Percentiles rank a stretch among this genome's conserved stretches.
Evolutionary conservation across 2,797 vertebrate genomes (phyloP).

Genomic region (Arrhamphus sclerolepis): DNA sequence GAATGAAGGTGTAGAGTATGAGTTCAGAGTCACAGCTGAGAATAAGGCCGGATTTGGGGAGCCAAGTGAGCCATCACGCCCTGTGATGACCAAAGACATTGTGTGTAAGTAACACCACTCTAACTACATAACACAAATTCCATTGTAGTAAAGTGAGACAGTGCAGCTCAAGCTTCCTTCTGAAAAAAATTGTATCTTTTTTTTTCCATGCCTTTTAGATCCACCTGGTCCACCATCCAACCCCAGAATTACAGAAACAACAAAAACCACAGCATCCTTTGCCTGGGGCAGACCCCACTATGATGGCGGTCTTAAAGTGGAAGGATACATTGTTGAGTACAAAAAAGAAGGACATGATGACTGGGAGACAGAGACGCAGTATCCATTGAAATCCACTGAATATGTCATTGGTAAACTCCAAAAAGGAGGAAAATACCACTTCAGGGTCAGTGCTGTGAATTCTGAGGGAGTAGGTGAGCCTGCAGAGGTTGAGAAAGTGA

Average conservation of each 20-base stretch:
- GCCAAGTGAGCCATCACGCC: conserved; percentile 90
- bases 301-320: conserved; percentile 95
- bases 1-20: conserved; percentile 94
- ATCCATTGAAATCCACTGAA: conserved; percentile 88
- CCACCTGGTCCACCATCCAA: conserved; percentile 98
- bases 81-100: conserved; percentile 91
- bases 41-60: conserved; percentile 96
- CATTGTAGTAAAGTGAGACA: neutral
- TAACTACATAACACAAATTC: neutral
- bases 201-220: conserved; percentile 77
- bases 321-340: conserved; percentile 94
- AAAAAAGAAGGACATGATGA: conserved; percentile 94
- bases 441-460: conserved; percentile 93
- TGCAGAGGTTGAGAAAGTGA: conserved; percentile 87
- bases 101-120: conserved; percentile 89
- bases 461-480: conserved; percentile 93
- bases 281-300: conserved; percentile 94
- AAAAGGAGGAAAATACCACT: conserved; percentile 93
- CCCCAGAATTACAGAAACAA: conserved; percentile 92
- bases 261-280: conserved; percentile 93
- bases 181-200: neutral
- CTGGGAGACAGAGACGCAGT: conserved; percentile 92
- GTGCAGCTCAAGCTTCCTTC: neutral
- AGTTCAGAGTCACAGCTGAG: conserved; percentile 98
- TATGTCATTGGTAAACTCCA: conserved; percentile 93